Conservation (phyloP, 2,888 invertebrate species). For the Agrilus cyanescens region DNA sequence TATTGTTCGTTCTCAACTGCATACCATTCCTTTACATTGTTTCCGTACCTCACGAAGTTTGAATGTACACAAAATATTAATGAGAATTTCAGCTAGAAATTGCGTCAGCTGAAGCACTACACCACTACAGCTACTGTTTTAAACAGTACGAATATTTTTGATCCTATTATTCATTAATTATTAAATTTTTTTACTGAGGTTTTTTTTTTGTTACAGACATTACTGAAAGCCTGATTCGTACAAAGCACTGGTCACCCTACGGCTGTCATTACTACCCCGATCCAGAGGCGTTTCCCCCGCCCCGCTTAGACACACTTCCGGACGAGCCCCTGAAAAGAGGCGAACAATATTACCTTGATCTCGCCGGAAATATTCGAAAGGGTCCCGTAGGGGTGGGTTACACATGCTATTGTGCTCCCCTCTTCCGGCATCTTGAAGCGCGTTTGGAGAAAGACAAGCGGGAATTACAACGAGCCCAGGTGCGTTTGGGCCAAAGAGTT, state of each 20-base stretch:
- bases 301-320: constrained; percentile 74
- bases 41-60: too few species aligned
- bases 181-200: too few species aligned
- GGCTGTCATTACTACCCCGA: constrained; percentile 87
- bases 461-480: constrained; percentile 68
- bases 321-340: constrained; percentile 76
- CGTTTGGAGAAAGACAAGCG: constrained; percentile 69
- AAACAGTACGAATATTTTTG: too few species aligned
- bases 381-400: constrained; percentile 91
- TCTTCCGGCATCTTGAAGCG: constrained; percentile 79
- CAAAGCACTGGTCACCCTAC: constrained; percentile 67
- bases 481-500: constrained; percentile 68
- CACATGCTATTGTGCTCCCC: constrained; percentile 86
- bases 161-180: too few species aligned
- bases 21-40: too few species aligned
- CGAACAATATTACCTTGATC: constrained; percentile 87
- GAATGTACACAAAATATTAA: too few species aligned
- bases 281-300: constrained; percentile 72
- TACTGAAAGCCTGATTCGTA: constrained; percentile 1
- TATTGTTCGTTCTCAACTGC: too few species aligned
- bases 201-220: constrained; percentile 2
- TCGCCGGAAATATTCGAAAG: constrained; percentile 90
- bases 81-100: too few species aligned
- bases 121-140: too few species aligned
- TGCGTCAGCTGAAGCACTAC: too few species aligned